Evolutionary conservation across 2,797 vertebrate species (phyloP).

Genomic region (Dallia pectoralis): DNA sequence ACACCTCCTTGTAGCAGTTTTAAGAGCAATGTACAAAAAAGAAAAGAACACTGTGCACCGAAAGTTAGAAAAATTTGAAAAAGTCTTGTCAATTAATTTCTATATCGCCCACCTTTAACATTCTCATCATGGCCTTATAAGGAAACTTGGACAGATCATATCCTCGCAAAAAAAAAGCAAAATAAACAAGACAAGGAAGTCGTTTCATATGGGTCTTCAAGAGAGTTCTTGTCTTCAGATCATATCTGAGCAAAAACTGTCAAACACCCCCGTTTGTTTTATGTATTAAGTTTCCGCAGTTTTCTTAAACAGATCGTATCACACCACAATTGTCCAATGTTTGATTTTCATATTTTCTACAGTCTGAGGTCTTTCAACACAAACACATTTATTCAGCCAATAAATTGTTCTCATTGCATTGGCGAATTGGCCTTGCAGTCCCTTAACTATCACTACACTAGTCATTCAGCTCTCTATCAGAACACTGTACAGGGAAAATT

Average conservation of each 20-base stretch:
- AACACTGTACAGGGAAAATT: no score
- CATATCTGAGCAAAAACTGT: background rate
- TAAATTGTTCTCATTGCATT: background rate
- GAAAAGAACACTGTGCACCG: no score
- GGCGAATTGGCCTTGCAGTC: background rate
- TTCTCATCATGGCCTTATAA: background rate
- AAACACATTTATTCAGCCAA: background rate
- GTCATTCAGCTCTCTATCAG: no score
- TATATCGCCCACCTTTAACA: no score
- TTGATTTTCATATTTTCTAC: background rate
- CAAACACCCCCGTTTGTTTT: background rate
- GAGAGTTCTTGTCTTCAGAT: background rate
- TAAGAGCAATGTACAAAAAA: no score
- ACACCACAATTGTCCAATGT: background rate
- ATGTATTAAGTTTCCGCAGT: background rate
- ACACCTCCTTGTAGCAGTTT: no score
- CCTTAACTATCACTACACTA: background rate
- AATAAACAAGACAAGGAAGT: no score
- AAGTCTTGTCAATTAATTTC: no score
- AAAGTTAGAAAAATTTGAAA: no score
- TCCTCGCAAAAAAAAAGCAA: no score
- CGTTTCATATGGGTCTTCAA: background rate
- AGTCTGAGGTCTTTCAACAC: background rate
- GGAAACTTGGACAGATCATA: background rate
- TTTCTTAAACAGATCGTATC: background rate